A percentile compares a stretch with the other conserved stretches of the same genome.
Evolutionary conservation across 2,888 invertebrate species (phyloP).

Genomic region (Polydrusus cervinus): DNA sequence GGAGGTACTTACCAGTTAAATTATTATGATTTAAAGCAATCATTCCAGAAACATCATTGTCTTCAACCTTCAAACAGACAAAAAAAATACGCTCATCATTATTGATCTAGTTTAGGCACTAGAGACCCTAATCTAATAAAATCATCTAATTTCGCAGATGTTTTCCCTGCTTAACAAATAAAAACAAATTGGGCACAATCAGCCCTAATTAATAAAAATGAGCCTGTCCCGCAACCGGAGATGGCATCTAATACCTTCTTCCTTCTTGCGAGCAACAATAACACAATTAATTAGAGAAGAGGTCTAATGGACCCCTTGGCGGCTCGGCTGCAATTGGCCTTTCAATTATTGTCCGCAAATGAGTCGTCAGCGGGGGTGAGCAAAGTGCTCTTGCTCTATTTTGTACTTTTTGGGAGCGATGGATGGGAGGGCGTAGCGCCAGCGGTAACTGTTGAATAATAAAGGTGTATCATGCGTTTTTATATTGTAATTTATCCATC

Average conservation of each 20-base stretch:
- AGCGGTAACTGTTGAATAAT: not conserved
- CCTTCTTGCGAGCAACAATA: constrained; percentile 45
- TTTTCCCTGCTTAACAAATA: constrained; percentile 14
- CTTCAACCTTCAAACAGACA: too few relatives aligned
- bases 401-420: constrained; percentile 24
- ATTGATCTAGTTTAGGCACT: too few relatives aligned
- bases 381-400: constrained; percentile 36
- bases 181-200: constrained; percentile 47
- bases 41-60: too few relatives aligned
- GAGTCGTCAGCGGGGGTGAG: constrained; percentile 30
- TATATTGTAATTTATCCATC: too few relatives aligned
- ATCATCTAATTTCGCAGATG: not conserved
- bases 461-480: too few relatives aligned
- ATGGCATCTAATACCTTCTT: constrained; percentile 47
- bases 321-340: constrained; percentile 51
- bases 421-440: constrained; percentile 1
- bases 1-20: too few relatives aligned
- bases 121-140: not conserved
- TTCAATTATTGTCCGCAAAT: constrained; percentile 53
- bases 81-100: too few relatives aligned
- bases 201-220: constrained; percentile 41
- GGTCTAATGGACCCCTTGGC: constrained; percentile 45
- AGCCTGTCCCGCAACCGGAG: constrained; percentile 35
- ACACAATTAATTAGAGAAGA: constrained; percentile 52
- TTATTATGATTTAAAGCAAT: too few relatives aligned